These are phyloP conservation scores for Trichopoda pennipes DNA, from an alignment of 2,888 invertebrate genomes.

Conservation along the genomic window DNA sequence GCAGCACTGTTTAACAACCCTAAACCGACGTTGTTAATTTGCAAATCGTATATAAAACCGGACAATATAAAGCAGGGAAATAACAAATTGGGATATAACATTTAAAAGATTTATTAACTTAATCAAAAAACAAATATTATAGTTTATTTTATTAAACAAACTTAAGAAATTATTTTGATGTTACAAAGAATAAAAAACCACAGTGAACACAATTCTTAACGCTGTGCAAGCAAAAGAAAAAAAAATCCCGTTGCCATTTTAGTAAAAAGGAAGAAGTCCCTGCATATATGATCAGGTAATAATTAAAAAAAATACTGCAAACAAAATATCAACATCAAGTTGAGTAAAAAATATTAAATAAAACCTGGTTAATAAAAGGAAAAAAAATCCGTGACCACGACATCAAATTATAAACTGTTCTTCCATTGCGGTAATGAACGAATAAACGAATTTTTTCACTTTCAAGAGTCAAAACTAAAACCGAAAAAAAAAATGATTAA, in stretches of 20 bases:
- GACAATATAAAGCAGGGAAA: conserved; percentile 21
- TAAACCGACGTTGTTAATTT: conserved; percentile 52
- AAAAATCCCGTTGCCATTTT: conserved; percentile 37
- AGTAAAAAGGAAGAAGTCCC: neutral
- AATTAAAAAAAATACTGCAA: neutral
- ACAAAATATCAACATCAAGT: neutral
- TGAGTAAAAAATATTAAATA: conserved; percentile 25
- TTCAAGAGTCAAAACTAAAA: neutral
- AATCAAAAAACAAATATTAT: neutral
- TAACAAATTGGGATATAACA: conserved; percentile 1
- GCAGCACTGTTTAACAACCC: conserved; percentile 60
- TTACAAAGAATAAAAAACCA: neutral
- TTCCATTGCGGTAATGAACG: conserved; percentile 7
- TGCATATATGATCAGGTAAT: conserved; percentile 46
- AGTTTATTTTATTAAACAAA: neutral
- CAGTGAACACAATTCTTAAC: neutral
- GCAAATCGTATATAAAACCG: conserved; percentile 47
- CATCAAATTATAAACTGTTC: conserved; percentile 33
- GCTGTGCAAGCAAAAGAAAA: conserved; percentile 11
- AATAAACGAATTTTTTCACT: neutral
- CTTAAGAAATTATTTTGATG: neutral
- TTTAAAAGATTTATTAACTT: conserved; percentile 16
- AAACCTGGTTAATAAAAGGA: conserved; percentile 14
- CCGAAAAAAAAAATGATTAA: too few species aligned
- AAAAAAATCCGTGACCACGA: conserved; percentile 41